A percentile compares a stretch with the other conserved stretches of the same genome.
Evolutionary conservation across 2,797 vertebrate genomes (phyloP).

Genomic region (Gymnodraco acuticeps): DNA sequence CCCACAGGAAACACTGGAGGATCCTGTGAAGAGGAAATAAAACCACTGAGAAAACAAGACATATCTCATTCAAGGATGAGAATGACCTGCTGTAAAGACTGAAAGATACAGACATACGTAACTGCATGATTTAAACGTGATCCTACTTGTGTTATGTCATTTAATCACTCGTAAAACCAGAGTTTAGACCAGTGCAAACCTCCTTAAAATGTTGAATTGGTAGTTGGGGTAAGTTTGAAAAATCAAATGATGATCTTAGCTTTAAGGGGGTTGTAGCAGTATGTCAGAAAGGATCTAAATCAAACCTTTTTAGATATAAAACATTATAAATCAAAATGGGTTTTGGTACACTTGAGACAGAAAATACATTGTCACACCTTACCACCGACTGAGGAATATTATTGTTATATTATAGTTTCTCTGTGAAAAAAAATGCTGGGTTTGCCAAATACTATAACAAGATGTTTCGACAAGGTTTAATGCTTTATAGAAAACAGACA

Average conservation of each 20-base stretch:
- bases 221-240: neutral
- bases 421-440: too few species aligned
- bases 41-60: neutral
- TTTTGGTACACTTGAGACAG: neutral
- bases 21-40: slow-evolving; percentile 83
- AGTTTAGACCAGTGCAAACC: neutral
- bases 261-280: neutral
- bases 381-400: too few species aligned
- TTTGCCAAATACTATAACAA: too few species aligned
- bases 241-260: neutral
- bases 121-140: neutral
- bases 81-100: neutral
- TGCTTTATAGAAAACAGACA: neutral
- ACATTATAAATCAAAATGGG: neutral
- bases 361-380: neutral
- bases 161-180: neutral
- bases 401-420: too few species aligned
- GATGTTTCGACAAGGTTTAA: neutral
- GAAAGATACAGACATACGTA: neutral
- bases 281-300: neutral
- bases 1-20: slow-evolving; percentile 94
- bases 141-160: neutral
- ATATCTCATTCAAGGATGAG: neutral
- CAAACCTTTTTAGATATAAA: neutral
- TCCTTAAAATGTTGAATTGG: slow-evolving; percentile 4